These are phyloP conservation scores for Monochamus saltuarius DNA, from an alignment of 1,140 invertebrate species.

Conservation along the genomic window DNA sequence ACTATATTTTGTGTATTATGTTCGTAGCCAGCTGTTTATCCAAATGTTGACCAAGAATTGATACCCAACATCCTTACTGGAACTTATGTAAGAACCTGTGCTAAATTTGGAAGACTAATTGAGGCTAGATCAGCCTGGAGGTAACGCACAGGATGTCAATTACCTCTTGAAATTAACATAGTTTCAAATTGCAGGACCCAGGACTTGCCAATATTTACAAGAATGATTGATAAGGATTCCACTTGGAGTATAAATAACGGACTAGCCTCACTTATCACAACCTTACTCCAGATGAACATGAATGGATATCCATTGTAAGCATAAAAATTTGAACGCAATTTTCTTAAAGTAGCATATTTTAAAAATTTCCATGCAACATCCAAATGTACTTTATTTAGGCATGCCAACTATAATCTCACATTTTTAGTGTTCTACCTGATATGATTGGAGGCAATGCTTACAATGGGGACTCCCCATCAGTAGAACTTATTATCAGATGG, in stretches of 20 bases:
- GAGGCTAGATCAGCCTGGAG: conserved; percentile 68
- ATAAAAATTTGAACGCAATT: not conserved
- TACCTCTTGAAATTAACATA: not conserved
- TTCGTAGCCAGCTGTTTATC: not conserved
- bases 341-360: not conserved
- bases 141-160: conserved; percentile 35
- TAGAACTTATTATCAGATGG: conserved; percentile 90
- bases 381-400: too few species aligned
- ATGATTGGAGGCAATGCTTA: conserved; percentile 92
- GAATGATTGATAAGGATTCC: conserved; percentile 86
- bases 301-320: conserved; percentile 73
- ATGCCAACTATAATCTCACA: too few species aligned
- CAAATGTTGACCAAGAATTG: conserved; percentile 48
- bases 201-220: conserved; percentile 75
- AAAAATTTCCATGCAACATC: too few species aligned
- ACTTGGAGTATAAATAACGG: conserved; percentile 80
- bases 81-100: conserved; percentile 65
- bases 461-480: conserved; percentile 61
- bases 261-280: conserved; percentile 74
- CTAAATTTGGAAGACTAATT: conserved; percentile 66
- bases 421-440: conserved; percentile 80
- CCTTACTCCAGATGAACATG: conserved; percentile 75
- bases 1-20: not conserved
- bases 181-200: conserved; percentile 60
- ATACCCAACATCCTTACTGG: conserved; percentile 65